Percentiles rank a stretch among this genome's conserved stretches.
Conservation (phyloP, 2,888 invertebrate species). For the Hirtodrosophila cameraria region DNA sequence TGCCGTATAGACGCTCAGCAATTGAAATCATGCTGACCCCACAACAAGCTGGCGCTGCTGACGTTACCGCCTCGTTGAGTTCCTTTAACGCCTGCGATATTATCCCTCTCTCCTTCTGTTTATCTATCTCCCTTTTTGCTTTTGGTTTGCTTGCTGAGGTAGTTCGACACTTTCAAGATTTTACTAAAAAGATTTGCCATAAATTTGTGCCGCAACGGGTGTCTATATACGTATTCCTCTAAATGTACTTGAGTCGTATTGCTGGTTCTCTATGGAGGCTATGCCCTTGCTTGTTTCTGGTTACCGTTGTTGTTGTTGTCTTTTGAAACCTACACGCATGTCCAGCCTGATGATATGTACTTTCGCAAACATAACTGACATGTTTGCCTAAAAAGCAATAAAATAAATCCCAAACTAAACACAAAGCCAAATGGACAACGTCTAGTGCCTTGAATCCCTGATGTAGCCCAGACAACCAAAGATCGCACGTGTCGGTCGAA, state of each 20-base stretch:
- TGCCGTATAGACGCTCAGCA: conserved; percentile 52
- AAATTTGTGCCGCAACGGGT: conserved; percentile 68
- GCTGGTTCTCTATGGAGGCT: conserved; percentile 33
- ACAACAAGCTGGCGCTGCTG: conserved; percentile 44
- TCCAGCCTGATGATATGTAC: conserved; percentile 78
- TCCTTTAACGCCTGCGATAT: conserved; percentile 49
- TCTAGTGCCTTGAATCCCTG: conserved; percentile 1
- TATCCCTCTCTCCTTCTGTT: background rate
- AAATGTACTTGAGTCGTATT: conserved; percentile 59
- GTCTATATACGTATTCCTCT: conserved; percentile 35
- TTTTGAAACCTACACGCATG: conserved; percentile 76
- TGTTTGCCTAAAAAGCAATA: conserved; percentile 76
- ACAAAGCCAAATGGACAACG: conserved; percentile 53
- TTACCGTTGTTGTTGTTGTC: conserved; percentile 18
- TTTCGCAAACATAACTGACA: conserved; percentile 81
- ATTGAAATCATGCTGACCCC: conserved; percentile 47
- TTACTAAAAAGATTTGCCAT: conserved; percentile 77
- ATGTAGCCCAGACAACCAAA: conserved; percentile 13
- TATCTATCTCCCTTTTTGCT: conserved; percentile 1
- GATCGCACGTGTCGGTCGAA: conserved; percentile 66
- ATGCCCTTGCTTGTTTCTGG: conserved; percentile 59
- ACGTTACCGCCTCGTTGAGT: conserved; percentile 58
- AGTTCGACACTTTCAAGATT: conserved; percentile 80
- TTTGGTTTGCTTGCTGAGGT: conserved; percentile 24
- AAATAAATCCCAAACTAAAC: conserved; percentile 71